A percentile compares a stretch with the other conserved stretches of the same genome.
Conservation (phyloP, 2,797 vertebrate species). For the Channallabes apus region DNA sequence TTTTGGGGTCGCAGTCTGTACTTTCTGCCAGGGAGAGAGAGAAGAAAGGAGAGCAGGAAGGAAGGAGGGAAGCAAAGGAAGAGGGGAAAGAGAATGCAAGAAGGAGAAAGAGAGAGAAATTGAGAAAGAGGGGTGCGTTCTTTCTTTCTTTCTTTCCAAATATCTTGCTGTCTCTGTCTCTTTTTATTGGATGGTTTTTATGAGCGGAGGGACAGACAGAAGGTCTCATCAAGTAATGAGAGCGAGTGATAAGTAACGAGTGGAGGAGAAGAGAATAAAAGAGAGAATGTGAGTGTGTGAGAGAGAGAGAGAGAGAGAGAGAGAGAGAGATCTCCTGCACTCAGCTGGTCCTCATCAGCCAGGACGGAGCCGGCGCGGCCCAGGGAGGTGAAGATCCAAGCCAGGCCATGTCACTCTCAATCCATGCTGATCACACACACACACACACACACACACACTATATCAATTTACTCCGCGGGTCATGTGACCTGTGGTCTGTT, state of each 20-base stretch:
- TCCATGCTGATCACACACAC: slow-evolving; percentile 38
- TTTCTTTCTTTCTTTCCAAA: not conserved
- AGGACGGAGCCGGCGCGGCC: slow-evolving; percentile 66
- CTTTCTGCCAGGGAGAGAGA: not conserved
- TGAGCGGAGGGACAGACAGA: not conserved
- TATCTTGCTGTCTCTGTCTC: not conserved
- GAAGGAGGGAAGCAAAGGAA: not conserved
- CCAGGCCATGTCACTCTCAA: slow-evolving; percentile 30
- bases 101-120: not conserved
- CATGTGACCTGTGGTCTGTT: slow-evolving; percentile 29
- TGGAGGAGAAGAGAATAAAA: not conserved
- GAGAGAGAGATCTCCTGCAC: slow-evolving; percentile 2
- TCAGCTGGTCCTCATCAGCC: slow-evolving; percentile 78
- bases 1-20: too few relatives aligned
- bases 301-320: slow-evolving; percentile 45
- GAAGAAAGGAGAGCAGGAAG: not conserved
- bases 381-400: slow-evolving; percentile 30
- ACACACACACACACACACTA: slow-evolving; percentile 50
- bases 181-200: not conserved
- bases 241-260: not conserved
- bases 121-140: too few relatives aligned
- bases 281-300: not conserved
- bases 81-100: too few relatives aligned
- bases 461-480: slow-evolving; percentile 42
- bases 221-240: not conserved